Evolutionary conservation across 30 jellyfish, hydroid and myxozoan species (phyloP), one percentile per base, ranked within the genome.

Genomic region (Aurelia sp.): DNA sequence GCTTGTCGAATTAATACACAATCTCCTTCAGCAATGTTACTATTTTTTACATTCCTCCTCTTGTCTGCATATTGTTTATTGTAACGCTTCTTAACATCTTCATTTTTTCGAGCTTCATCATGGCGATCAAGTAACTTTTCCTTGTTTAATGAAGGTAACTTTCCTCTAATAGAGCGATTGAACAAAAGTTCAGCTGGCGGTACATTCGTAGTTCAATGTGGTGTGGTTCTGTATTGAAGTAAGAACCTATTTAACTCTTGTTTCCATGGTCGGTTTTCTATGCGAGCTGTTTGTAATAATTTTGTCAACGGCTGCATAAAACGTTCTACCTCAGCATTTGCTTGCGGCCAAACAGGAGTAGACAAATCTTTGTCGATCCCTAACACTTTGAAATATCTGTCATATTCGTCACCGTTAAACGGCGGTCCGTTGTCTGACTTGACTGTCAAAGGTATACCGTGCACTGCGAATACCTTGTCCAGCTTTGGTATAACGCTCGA

Each of bases 281-380:
- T n/a, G n/a, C 12, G 12, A 8, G 78, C 80, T 52, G 79, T 41
- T 24, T 30, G 10, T 16, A 77, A 21, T 18, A 80, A 27, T 52
- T 52, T 52, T 13, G 62, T 61, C 9, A 52, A n/a, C 63, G 88
- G 88, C 55, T 77, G 76, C 30, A 12, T 77, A 33, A 77, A 77
- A 4, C 52, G 15, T 70, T 70, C 64, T 3, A 31, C 62, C 67
- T 70, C 60, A 0, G 60, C 64, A 57, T 77, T 77, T 60, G 80
- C 88, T 22, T 69, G 81, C 72, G 88, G 91, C 55, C 84, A 67
- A 8, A 13, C 16, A 17, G 87, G 92, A 13, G 87, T 68, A 15
- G 55, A 44, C 38, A 35, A 55, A 40, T 69, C 77, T 20, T 77
- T 80, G 44, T 77, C 35, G 5, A 77, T 77, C n/a, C 88, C 80